Base-by-base conservation (phyloP, 2,797 vertebrate species). In the Onychomys arenicola region DNA sequence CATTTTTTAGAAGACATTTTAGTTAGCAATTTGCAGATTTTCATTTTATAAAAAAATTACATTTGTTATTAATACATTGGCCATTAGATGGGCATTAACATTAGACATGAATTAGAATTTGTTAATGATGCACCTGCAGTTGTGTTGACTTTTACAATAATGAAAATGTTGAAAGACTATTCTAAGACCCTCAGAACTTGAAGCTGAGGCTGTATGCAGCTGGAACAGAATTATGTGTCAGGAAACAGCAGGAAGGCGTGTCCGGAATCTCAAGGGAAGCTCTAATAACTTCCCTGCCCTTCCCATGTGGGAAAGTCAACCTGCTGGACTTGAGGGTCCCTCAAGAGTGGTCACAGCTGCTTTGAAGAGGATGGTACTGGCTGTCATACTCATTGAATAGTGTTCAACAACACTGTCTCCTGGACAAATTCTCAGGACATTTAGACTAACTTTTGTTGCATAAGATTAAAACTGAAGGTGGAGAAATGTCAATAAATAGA, bases 101-200 rank as follows among this genome's bases (percentile, higher is more conserved):
- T 85, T 75, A 52, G 32, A 57, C 40, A 25, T 82, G 5, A 92
- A 86, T 11, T 90, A 49, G 9, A 57, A 7, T 57, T 71, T 95
- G 76, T 78, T 34, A 75, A 2, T 57, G 23, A 34, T 37, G 21
- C 65, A 49, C 3, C 25, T 90, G 34, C 40, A 92, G 46, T 86
- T 2, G 37, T 84, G 65, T 65, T 92, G 25, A 0, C 55, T 95
- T 16, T 92, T 57, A 75, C 9, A 78, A 23, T 71, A 93, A 78
- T 82, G 85, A 71, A 96, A 89, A 94, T 83, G 19, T 86, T 90
- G 40, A n/a, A n/a, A n/a, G 52, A 57, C 14, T 96, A 32, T 88
- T 16, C 21, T 32, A 86, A 52, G 46, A 40, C 29, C 46, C 12
- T 59, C 19, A 76, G 71, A 61, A 10, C 29, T 89, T 89, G 87